Evolutionary conservation across 2,797 vertebrate species (phyloP), one percentile per base, ranked within the genome.

Genomic region (Gadopsis bispinosus): DNA sequence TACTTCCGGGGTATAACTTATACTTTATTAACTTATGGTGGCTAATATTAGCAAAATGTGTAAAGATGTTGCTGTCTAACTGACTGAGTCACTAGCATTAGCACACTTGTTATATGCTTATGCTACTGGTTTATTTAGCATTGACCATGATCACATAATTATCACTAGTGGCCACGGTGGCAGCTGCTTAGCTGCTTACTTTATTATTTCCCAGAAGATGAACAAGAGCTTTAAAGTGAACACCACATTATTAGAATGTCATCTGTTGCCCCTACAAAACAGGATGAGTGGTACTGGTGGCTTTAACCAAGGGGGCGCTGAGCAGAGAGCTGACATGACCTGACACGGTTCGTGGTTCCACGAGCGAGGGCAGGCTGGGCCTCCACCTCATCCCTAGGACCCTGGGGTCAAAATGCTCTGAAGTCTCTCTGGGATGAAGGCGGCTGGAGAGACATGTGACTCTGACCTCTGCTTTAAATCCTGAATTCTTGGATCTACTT

Each of bases 281-380:
- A 71, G 55, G 26, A 51, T 17, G 65, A 83, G 75, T 61, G 29
- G 60, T 41, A 13, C 70, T 65, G 63, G 56, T 63, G 77, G 66
- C 68, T 87, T 83, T 90, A 85, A 79, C 88, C 73, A 88, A 88
- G 83, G 67, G 70, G 81, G 81, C 88, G 83, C 75, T 69, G 90
- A 88, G 77, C 83, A 77, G 74, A 73, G 79, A 83, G 83, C 82
- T 92, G 88, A 91, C 91, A 87, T 80, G 90, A 91, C 84, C 87
- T 84, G 90, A 91, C 90, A 92, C 35, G 81, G 90, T 91, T 91
- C 89, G 87, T 84, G 88, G 88, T 87, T 90, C 87, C 88, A 89
- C 87, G 82, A 81, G 78, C 64, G 75, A 87, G 78, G 69, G 77
- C 75, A 70, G 81, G 50, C 80, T 79, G 85, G 79, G 89, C 81